phyloP scores from a whole-genome alignment of 2,113 vertebrate species.

The Electrona antarctica region DNA sequence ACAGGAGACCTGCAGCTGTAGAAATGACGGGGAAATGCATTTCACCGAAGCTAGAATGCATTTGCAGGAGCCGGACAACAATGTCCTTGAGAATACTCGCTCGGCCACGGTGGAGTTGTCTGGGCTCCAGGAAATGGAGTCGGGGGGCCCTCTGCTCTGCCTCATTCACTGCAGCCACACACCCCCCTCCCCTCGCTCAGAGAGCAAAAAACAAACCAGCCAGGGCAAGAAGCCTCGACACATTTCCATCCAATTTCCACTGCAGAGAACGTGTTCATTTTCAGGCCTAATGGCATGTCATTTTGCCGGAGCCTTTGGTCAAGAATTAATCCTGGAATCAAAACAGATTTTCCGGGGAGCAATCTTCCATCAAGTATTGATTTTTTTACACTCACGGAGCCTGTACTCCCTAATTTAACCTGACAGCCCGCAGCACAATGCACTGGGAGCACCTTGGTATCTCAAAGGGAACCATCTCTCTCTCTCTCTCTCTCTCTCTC shows the following conservation, averaged over 20 bases:
- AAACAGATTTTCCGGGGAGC: constrained; percentile 99
- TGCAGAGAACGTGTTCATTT: constrained; percentile 98
- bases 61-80: constrained; percentile 90
- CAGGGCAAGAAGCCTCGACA: constrained; percentile 95
- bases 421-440: constrained; percentile 99
- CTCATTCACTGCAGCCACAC: constrained; percentile 87
- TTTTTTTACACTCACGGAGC: constrained; percentile 99
- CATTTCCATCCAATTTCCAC: constrained; percentile 99
- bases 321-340: constrained; percentile 99
- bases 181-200: constrained; percentile 71
- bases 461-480: constrained; percentile 89
- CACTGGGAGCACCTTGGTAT: constrained; percentile 97
- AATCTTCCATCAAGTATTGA: constrained; percentile 99
- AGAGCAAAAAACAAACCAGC: constrained; percentile 88
- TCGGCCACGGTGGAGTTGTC: constrained; percentile 84
- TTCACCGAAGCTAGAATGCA: constrained; percentile 88
- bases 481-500: constrained; percentile 35
- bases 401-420: constrained; percentile 99
- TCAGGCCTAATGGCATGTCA: constrained; percentile 99
- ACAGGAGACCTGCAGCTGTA: constrained; percentile 81
- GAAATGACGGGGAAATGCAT: constrained; percentile 85
- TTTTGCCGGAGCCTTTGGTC: constrained; percentile 98
- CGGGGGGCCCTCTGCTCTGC: constrained; percentile 63
- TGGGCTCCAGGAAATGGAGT: constrained; percentile 85
- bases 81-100: constrained; percentile 89